phyloP scores from a whole-genome alignment of 2,113 vertebrate genomes.

The Climacteris rufus region DNA sequence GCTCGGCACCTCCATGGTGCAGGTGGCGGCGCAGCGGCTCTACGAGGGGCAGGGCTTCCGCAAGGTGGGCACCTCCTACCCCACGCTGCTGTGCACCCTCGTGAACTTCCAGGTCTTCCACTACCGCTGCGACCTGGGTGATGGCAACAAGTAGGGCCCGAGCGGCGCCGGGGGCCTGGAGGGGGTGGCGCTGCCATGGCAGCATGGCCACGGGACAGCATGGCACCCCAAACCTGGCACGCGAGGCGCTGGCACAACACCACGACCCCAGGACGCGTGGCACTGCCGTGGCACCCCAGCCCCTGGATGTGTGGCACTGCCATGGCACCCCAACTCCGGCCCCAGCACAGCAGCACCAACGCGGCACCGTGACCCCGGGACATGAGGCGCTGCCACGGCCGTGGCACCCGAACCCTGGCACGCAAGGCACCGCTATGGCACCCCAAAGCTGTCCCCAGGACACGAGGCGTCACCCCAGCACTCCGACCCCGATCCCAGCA shows the following conservation, averaged over 20 bases:
- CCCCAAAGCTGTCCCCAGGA: not conserved
- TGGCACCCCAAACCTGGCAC: accelerated
- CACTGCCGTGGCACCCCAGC: not conserved
- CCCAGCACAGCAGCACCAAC: no score
- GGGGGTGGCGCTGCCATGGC: accelerated
- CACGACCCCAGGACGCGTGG: not conserved
- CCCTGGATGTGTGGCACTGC: no score
- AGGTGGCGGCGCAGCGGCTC: slow-evolving; percentile 17
- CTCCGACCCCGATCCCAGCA: not conserved
- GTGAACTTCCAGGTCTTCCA: not conserved
- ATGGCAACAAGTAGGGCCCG: not conserved
- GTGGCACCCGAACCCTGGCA: not conserved
- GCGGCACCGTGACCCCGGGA: no score
- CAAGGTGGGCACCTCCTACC: not conserved
- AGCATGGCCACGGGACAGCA: accelerated
- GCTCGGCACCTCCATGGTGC: slow-evolving; percentile 36
- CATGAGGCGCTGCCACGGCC: not conserved
- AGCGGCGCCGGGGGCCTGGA: not conserved
- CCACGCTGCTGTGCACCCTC: not conserved
- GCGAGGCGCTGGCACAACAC: not conserved
- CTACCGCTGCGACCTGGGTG: not conserved
- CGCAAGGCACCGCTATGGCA: accelerated
- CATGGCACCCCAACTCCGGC: not conserved
- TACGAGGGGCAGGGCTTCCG: slow-evolving; percentile 59
- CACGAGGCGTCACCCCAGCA: accelerated